Conservation (phyloP, 2,797 vertebrate species). For the Pempheris klunzingeri region DNA sequence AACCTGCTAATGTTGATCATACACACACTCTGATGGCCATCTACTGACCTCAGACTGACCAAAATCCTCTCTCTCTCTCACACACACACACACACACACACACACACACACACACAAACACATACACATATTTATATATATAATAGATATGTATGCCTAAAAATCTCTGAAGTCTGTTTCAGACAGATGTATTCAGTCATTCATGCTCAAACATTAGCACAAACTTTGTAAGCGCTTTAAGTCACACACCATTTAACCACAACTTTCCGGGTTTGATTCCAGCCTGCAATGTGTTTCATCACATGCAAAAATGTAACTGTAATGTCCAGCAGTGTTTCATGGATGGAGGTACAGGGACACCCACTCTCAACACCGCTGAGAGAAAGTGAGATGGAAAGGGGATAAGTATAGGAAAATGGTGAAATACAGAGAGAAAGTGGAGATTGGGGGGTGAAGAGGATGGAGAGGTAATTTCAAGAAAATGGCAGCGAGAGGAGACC, state of each 20-base stretch:
- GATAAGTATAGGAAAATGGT: constrained; percentile 13
- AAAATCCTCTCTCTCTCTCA: neutral
- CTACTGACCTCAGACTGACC: constrained; percentile 49
- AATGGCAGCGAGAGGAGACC: constrained; percentile 33
- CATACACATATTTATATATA: too few species aligned
- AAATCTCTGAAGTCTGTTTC: constrained; percentile 17
- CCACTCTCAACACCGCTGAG: constrained; percentile 2
- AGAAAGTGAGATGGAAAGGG: constrained; percentile 13
- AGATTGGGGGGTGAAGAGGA: constrained; percentile 12
- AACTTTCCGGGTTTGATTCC: constrained; percentile 3
- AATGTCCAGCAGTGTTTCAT: constrained; percentile 1
- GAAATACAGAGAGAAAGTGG: constrained; percentile 23
- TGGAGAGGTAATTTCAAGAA: constrained; percentile 50
- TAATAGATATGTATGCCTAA: neutral
- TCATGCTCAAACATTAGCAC: constrained; percentile 12
- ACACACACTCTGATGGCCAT: constrained; percentile 53
- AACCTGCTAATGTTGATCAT: constrained; percentile 53
- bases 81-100: neutral
- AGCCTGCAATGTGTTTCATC: neutral
- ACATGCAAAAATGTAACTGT: constrained; percentile 12
- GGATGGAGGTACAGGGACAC: neutral
- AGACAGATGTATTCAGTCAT: constrained; percentile 18
- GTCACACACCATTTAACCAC: neutral
- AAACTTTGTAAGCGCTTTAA: neutral
- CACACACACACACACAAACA: constrained; percentile 13